Evolutionary conservation across 1,140 invertebrate genomes (phyloP), one percentile per base, ranked within the genome.

Genomic region (Leptopilina clavipes): DNA sequence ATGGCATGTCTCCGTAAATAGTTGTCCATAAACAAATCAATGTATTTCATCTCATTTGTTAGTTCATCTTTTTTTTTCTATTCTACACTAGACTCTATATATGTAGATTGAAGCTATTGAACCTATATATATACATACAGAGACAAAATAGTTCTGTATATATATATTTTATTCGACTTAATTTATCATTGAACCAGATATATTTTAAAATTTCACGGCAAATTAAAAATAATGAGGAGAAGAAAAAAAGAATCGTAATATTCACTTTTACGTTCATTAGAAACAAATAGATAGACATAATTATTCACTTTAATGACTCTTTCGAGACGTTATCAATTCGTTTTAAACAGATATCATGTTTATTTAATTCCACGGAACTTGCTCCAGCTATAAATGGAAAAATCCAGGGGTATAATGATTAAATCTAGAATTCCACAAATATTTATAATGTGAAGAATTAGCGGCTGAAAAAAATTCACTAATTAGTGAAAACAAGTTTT

Each of bases 1-100:
- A 59, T 59, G 19, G 19, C 12, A 59, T 59, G 56, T 59, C 19
- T 59, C 22, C 56, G 18, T 59, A 40, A 59, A 59, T 59, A 59
- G 56, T 59, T 19, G 22, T 25, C 56, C 19, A 11, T 59, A 59
- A 25, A 25, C 56, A 59, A 59, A 59, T 59, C 56, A 25, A 59
- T 59, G 56, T 19, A 25, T 59, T 25, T 59, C 56, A 59, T 22
- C 56, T 59, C 18, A 12, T 59, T 25, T 25, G 18, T 59, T 11
- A 25, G 22, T 25, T 59, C 22, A 12, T 12, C 56, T 25, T 59
- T 25, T 59, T 12, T 25, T 59, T 10, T 11, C 18, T 31, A 2
- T 25, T 10, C 19, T 31, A 19, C 1, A 1, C 12, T 59, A 3
- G 14, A 19, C 19, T 12, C 12, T 6, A 11, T 59, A 12, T 59